Percentiles rank a stretch among this genome's conserved stretches.
phyloP scores from a whole-genome alignment of 2,113 vertebrate genomes.

The Paradisaea rubra region DNA sequence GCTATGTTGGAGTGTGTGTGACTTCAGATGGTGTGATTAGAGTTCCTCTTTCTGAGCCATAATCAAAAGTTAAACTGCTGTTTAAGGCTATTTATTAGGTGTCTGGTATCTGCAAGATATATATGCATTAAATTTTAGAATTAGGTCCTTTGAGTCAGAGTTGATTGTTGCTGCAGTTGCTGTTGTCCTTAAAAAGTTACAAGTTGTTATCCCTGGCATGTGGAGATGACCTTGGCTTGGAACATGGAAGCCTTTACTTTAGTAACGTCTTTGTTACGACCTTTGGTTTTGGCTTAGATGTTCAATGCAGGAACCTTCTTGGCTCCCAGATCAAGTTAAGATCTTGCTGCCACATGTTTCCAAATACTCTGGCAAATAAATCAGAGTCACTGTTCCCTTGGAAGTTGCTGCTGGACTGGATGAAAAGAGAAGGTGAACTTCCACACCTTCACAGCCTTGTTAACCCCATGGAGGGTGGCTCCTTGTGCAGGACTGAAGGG shows the following conservation, averaged over 20 bases:
- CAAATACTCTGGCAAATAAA: neutral
- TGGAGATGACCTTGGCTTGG: neutral
- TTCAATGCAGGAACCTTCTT: neutral
- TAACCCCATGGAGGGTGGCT: fast-evolving
- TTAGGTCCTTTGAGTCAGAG: neutral
- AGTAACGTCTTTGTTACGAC: neutral
- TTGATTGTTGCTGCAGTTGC: neutral
- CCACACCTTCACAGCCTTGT: neutral
- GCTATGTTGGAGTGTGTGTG: neutral
- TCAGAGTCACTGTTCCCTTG: neutral
- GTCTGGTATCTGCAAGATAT: neutral
- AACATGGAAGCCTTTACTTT: neutral
- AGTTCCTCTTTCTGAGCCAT: neutral
- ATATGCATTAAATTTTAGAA: neutral
- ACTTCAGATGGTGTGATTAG: neutral
- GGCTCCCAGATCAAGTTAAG: neutral
- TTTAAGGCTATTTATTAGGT: neutral
- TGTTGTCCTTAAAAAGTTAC: neutral
- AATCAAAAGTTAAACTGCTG: neutral
- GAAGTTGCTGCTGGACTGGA: neutral
- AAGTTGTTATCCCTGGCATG: neutral
- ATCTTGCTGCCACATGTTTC: neutral
- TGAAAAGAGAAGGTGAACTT: neutral
- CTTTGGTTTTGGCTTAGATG: slow-evolving; percentile 1
- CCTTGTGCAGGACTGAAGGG: neutral